Conservation (phyloP, 2,797 vertebrate species). For the Bradypodion ventrale region DNA sequence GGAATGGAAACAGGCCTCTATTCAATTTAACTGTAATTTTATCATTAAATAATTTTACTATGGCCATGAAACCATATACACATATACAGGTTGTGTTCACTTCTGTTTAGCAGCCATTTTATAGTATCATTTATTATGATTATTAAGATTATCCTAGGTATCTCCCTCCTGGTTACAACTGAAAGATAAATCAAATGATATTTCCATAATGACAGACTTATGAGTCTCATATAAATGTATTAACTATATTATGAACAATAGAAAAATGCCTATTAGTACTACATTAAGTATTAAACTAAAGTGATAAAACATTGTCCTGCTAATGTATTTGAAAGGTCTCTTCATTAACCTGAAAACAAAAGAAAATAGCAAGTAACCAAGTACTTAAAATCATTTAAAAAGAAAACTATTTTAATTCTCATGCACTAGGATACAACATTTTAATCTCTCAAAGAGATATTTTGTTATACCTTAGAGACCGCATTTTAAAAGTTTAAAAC, state of each 20-base stretch:
- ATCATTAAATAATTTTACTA: not conserved
- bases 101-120: not conserved
- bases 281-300: not conserved
- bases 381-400: not conserved
- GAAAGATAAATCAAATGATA: conserved; percentile 1
- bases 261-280: not conserved
- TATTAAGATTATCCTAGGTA: not conserved
- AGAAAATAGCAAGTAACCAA: not conserved
- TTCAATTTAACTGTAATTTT: not conserved
- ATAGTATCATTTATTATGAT: not conserved
- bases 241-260: not conserved
- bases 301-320: not conserved
- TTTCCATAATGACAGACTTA: conserved; percentile 5
- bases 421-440: too few relatives aligned
- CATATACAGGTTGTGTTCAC: not conserved
- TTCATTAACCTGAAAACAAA: not conserved
- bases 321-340: not conserved
- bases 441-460: too few relatives aligned
- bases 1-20: not conserved
- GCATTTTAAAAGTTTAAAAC: too few relatives aligned
- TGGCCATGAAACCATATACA: not conserved
- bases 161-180: not conserved
- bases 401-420: too few relatives aligned
- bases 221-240: not conserved
- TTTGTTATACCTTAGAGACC: too few relatives aligned